Evolutionary conservation across 2,797 vertebrate species (phyloP), one percentile per base, ranked within the genome.

Genomic region (Neosalanx taihuensis): DNA sequence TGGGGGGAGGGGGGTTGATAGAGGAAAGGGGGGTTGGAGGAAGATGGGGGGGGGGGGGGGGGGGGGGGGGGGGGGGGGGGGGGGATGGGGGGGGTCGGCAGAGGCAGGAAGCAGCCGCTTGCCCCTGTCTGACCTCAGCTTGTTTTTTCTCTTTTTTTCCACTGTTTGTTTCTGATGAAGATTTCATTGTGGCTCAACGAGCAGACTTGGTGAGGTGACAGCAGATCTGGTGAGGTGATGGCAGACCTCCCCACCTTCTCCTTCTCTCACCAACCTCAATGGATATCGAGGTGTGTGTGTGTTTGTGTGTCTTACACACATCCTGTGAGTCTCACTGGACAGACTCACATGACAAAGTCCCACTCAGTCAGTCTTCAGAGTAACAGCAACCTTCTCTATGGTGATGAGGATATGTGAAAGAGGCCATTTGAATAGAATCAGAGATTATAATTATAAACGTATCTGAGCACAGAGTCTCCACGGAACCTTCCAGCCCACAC

Each of bases 111-210:
- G 70, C 83, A 79, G 83, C 74, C 76, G 77, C 78, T 83, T 86
- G 85, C 83, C 87, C 87, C 41, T 10, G 81, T 86, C 82, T 89
- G 87, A 90, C 88, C 74, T 49, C 23, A 23, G 70, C 85, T 71
- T n/a, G 63, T 76, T 80, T 53, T 77, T 56, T 65, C 76, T 77
- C 74, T 78, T 53, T 77, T 56, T 68, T 76, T 75, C 83, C 73
- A 72, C 68, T 70, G 49, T 72, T 78, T 84, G 72, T 81, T 80
- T 79, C 79, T 79, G 73, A 74, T 81, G 67, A 74, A 76, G 75
- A 76, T 73, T 73, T 71, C 33, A 72, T 64, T 70, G 56, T 9
- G 10, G 66, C 66, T 72, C 63, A 65, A 30, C 68, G 75, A 64
- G 71, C 71, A 80, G 72, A 35, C 18, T 69, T 78, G 79, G 79